Evolutionary conservation across 2,888 invertebrate genomes (phyloP), one percentile per base, ranked within the genome.

Genomic region (Eutolmus rufibarbis): DNA sequence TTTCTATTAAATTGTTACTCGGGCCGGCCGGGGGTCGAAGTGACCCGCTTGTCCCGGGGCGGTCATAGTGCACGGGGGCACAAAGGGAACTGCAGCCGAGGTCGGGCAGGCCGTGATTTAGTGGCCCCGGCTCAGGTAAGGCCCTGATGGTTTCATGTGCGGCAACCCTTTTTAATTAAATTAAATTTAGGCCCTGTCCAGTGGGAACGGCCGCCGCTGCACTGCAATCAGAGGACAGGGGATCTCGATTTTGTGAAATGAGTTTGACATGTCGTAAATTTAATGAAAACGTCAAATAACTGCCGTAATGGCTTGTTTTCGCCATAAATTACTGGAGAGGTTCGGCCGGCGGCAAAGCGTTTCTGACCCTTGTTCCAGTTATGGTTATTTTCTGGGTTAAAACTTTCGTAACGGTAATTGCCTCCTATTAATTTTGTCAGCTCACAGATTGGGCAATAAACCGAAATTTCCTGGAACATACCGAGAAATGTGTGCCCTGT

Each of bases 221-320:
- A 84, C 66, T 66, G n/a, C 66, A 57, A 66, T 37, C 66, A 37
- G 19, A 40, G 40, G 40, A 40, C 12, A 40, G 40, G 82, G 82
- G 82, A 84, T 84, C 34, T 66, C 19, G 57, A 46, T 34, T 74
- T 86, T 51, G 19, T 86, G 16, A 85, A 78, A 78, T 37, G 56
- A 66, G 37, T 23, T 78, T 86, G 87, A 88, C 87, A 88, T 88
- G 88, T 87, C 88, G 87, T 88, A 88, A 88, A 88, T 88, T 88
- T 88, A 88, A 88, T 88, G 86, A 88, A 88, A 86, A 87, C 86
- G 86, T 88, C 88, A 86, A 86, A 86, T 56, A 77, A 77, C 76
- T 74, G 46, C 77, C 51, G 46, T 86, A 77, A 86, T 86, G 86
- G 77, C 51, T 77, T 86, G 86, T 86, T 86, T 74, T 86, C 76